Base-by-base conservation (phyloP, 2,888 invertebrate species). In the Lasioglossum marginatum region DNA sequence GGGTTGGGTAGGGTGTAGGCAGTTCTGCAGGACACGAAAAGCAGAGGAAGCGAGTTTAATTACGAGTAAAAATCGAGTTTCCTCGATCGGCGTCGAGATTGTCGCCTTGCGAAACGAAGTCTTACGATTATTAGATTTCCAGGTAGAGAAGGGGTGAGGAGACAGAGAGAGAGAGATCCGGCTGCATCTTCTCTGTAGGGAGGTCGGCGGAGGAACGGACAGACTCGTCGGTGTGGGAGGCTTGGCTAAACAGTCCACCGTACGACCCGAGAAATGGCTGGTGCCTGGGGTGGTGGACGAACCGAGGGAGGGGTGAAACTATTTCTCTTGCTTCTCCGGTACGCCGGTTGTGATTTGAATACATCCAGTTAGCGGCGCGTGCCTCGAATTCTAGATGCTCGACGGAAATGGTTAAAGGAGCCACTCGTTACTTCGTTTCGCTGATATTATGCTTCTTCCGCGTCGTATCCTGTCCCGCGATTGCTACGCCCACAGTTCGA, bases 341-440 rank as follows among this genome's bases (percentile, higher is more conserved):
- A 79, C 87, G 88, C 86, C 87, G 91, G 93, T 90, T 94, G 94
- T 95, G 95, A 95, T 95, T 95, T 95, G 95, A 95, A 95, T 95
- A 94, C 94, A 94, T 93, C 93, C 94, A 94, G 95, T 95, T 94
- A 95, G 94, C 90, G 92, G 93, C 93, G 91, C 95, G 95, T 95
- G 95, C 92, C 91, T 83, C 82, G 95, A 94, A 93, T 94, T 81
- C 89, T 83, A 82, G 88, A 93, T 92, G 66, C 37, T 74, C 81
- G 77, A 52, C 88, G 89, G 85, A 90, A 92, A 90, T 86, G 90
- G 87, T 91, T 93, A 89, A 93, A 91, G 92, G 88, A 90, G 85
- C 87, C 84, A 86, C 90, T 93, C 92, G 92, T 93, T 93, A 93
- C 90, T 92, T 90, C 88, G 91, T 91, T 90, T 90, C 86, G 82